Percentiles rank a stretch among this genome's conserved stretches.
phyloP scores from a whole-genome alignment of 2,888 invertebrate species.

The Diarsia dahlii region DNA sequence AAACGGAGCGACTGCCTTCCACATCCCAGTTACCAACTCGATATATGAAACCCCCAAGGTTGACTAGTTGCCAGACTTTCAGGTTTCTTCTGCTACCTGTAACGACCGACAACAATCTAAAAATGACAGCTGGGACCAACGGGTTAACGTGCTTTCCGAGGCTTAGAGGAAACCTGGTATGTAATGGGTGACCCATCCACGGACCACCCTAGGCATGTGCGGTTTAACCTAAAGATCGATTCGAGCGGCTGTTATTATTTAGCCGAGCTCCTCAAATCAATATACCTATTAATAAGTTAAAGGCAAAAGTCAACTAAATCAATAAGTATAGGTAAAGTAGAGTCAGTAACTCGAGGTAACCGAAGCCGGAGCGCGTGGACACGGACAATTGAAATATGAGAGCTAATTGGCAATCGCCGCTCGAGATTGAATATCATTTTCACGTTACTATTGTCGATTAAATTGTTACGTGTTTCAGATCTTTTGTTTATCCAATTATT shows the following conservation, averaged over 20 bases:
- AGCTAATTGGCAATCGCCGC: slow-evolving; percentile 87
- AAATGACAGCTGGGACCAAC: neutral
- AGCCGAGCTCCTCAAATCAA: neutral
- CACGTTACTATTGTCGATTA: slow-evolving; percentile 60
- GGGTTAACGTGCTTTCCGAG: neutral
- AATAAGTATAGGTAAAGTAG: slow-evolving; percentile 22
- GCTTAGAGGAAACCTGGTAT: neutral
- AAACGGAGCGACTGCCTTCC: too few relatives aligned
- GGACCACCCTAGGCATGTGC: too few relatives aligned
- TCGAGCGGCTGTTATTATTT: neutral
- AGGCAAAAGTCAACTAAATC: slow-evolving; percentile 11
- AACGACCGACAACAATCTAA: neutral
- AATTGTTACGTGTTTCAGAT: slow-evolving; percentile 45
- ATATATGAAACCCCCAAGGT: too few relatives aligned
- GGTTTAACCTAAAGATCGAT: neutral
- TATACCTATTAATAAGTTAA: neutral
- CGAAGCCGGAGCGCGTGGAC: slow-evolving; percentile 70
- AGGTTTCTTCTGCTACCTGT: neutral
- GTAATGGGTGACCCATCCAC: neutral
- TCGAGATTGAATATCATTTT: slow-evolving; percentile 81
- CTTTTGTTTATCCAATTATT: slow-evolving; percentile 1
- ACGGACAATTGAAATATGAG: slow-evolving; percentile 81
- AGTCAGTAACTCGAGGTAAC: slow-evolving; percentile 61
- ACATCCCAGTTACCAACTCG: too few relatives aligned
- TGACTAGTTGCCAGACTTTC: too few relatives aligned